These are phyloP conservation scores for Leptopilina boulardi DNA, from an alignment of 1,140 invertebrate genomes.

Conservation along the genomic window DNA sequence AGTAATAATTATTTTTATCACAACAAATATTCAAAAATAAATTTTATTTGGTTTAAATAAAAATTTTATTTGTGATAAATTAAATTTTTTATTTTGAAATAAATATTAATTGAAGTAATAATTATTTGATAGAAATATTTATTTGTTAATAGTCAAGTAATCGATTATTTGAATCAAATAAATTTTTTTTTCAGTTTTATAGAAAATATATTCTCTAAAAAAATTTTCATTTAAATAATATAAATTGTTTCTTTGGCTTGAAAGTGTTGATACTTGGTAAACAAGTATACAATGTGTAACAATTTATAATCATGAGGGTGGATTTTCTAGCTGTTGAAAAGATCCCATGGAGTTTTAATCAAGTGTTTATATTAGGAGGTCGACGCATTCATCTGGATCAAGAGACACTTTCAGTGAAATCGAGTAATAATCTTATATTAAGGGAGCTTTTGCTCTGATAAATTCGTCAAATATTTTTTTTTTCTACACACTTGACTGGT, in stretches of 20 bases:
- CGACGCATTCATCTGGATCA: constrained; percentile 11
- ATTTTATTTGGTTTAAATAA: too few relatives aligned
- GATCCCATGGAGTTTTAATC: constrained; percentile 15
- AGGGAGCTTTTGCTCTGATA: background rate
- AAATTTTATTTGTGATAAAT: too few relatives aligned
- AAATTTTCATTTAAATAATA: background rate
- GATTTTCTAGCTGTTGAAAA: background rate
- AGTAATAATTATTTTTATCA: too few relatives aligned
- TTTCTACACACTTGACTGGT: background rate
- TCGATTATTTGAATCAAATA: too few relatives aligned
- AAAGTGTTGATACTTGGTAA: background rate
- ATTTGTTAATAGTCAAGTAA: too few relatives aligned
- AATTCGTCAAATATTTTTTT: background rate
- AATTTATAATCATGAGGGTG: constrained; percentile 19
- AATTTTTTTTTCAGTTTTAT: too few relatives aligned
- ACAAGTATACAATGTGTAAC: background rate
- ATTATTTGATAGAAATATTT: too few relatives aligned
- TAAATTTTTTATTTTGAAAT: too few relatives aligned
- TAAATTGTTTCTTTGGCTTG: background rate
- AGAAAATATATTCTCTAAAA: too few relatives aligned
- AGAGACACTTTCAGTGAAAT: background rate
- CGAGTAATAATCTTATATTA: background rate
- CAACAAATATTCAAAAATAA: too few relatives aligned
- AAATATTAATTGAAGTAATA: too few relatives aligned
- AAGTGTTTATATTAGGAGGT: constrained; percentile 18